These are phyloP conservation scores for Drosophila niveifrons DNA, from an alignment of 2,888 invertebrate genomes.

Conservation along the genomic window DNA sequence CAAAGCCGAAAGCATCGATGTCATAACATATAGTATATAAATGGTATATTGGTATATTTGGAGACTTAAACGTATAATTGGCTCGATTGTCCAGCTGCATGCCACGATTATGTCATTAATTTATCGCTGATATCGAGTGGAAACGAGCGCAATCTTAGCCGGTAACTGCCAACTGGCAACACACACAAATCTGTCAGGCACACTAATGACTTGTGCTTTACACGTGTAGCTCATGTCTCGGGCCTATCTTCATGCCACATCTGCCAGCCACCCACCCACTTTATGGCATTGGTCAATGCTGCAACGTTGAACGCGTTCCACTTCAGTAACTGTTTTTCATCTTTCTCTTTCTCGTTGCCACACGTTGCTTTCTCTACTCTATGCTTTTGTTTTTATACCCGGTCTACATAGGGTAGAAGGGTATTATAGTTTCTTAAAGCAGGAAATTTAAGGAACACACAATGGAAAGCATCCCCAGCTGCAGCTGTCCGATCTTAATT, in stretches of 20 bases:
- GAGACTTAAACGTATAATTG: constrained; percentile 42
- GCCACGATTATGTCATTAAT: constrained; percentile 53
- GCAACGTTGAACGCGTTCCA: constrained; percentile 22
- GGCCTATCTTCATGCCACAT: constrained; percentile 50
- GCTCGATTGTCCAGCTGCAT: constrained; percentile 42
- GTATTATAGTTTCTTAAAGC: too few species aligned
- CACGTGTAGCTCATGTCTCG: constrained; percentile 66
- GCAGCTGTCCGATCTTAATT: too few species aligned
- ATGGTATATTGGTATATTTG: background rate
- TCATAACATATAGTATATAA: background rate
- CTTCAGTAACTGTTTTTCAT: constrained; percentile 61
- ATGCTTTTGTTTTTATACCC: constrained; percentile 23
- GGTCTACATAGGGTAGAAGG: too few species aligned
- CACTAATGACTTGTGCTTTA: constrained; percentile 78
- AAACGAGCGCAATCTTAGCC: background rate
- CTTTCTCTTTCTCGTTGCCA: constrained; percentile 48
- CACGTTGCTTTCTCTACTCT: constrained; percentile 16
- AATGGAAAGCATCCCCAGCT: too few species aligned
- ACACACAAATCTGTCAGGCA: constrained; percentile 61
- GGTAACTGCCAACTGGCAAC: constrained; percentile 6
- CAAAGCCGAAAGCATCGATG: constrained; percentile 3
- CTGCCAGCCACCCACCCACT: constrained; percentile 21
- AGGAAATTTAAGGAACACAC: too few species aligned
- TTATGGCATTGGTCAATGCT: constrained; percentile 49
- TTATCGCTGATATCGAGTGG: constrained; percentile 39